A percentile compares a stretch with the other conserved stretches of the same genome.
Conservation (phyloP, 2,888 invertebrate species). For the Campoplex nolae region DNA sequence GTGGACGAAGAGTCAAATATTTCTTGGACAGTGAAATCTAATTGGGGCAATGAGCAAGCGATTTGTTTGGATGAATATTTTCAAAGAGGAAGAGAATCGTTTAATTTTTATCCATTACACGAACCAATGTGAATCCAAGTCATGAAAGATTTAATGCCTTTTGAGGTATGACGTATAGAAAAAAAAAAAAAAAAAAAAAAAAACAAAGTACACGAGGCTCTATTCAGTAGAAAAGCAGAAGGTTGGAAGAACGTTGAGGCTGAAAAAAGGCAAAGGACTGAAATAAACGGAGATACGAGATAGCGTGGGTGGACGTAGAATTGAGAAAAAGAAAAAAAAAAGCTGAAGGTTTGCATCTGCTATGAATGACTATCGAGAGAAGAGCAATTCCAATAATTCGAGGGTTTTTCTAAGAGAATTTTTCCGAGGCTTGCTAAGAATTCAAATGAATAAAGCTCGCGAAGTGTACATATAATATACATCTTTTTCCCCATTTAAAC, state of each 20-base stretch:
- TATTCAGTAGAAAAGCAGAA: not conserved
- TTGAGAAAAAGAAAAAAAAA: not conserved
- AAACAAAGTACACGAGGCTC: not conserved
- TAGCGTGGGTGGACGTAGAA: slow-evolving; percentile 16
- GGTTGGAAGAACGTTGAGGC: not conserved
- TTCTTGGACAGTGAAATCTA: not conserved
- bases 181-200: slow-evolving; percentile 31
- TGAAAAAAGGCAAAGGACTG: not conserved
- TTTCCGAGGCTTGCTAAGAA: not conserved
- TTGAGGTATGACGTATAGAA: slow-evolving; percentile 16
- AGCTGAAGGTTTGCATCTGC: slow-evolving; percentile 1
- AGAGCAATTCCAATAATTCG: slow-evolving; percentile 28
- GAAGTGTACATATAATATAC: not conserved
- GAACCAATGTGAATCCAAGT: slow-evolving; percentile 4
- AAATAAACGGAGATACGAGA: slow-evolving; percentile 8
- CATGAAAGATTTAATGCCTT: slow-evolving; percentile 37
- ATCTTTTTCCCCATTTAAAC: not conserved
- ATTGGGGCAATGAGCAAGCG: slow-evolving; percentile 11
- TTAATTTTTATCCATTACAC: not conserved
- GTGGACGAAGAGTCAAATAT: not conserved
- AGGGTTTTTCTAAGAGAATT: slow-evolving; percentile 13
- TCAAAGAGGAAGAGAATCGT: not conserved
- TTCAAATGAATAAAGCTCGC: not conserved
- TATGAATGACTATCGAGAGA: slow-evolving; percentile 15
- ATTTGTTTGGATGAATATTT: slow-evolving; percentile 21